Percentiles rank a stretch among this genome's conserved stretches.
Conservation (phyloP, 2,797 vertebrate species). For the Tokudaia muenninki region DNA sequence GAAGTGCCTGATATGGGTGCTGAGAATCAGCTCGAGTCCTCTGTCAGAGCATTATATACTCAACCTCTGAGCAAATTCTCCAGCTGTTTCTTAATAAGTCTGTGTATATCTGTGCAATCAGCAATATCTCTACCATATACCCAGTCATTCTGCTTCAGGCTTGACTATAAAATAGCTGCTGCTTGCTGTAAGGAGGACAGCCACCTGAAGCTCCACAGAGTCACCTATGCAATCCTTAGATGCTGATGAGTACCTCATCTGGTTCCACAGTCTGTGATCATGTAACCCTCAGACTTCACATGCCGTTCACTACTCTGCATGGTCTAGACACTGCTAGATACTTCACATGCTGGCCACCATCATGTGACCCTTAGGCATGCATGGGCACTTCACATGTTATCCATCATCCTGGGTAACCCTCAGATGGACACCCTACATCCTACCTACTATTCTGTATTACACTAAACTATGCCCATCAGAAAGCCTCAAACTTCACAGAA, state of each 20-base stretch:
- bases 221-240: not conserved
- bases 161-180: not conserved
- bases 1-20: not conserved
- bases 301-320: not conserved
- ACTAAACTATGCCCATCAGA: not conserved
- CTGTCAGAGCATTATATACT: not conserved
- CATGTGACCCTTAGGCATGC: not conserved
- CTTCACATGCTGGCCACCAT: not conserved
- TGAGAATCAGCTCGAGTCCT: not conserved
- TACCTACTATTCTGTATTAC: no score
- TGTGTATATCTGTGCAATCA: not conserved
- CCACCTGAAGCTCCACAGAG: not conserved
- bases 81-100: not conserved
- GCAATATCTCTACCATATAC: not conserved
- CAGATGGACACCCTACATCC: not conserved
- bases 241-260: not conserved
- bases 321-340: not conserved
- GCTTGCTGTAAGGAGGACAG: not conserved
- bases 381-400: not conserved
- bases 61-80: not conserved
- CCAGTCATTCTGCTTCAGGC: not conserved
- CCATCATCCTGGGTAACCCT: not conserved
- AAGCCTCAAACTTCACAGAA: not conserved
- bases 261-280: not conserved
- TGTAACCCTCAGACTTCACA: not conserved